Evolutionary conservation across 2,888 invertebrate genomes (phyloP), one percentile per base, ranked within the genome.

Genomic region (Phlogophora meticulosa): DNA sequence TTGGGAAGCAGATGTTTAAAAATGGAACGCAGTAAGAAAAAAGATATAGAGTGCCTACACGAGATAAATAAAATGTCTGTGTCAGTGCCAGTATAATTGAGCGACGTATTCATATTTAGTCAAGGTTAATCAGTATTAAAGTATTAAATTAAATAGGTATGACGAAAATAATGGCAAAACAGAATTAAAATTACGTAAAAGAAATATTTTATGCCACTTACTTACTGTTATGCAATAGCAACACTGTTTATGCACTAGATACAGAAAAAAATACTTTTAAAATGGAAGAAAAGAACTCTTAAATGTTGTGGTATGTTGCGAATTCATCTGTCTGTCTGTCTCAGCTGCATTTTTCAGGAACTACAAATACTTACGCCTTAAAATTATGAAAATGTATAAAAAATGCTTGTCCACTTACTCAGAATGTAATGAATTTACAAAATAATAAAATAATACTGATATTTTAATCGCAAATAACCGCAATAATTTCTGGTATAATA

Each of bases 161-260:
- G 38, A 38, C 13, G 34, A 34, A 40, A 43, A 24, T 20, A 62
- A 51, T 45, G 4, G 43, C 64, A 20, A 42, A 46, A 42, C 28
- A 2, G 52, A 63, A 48, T 46, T 24, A 40, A 10, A 40, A 34
- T 62, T 72, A 62, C 32, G 34, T 48, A 53, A 48, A 63, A 36
- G 9, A 63, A 42, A 42, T 46, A 28, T 45, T 20, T 34, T 36
- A 36, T 11, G 13, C 40, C 15, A 20, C 32, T 4, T 28, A 28
- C 28, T 5, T 4, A 36, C 15, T 34, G n/a, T 32, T 43, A 51
- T 32, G n/a, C 10, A 71, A 67, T 22, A 36, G 11, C 7, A 46
- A 70, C n/a, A 17, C 2, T 13, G n/a, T 17, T 22, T 22, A 36
- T 22, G 4, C 28, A 34, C 58, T n/a, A 59, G 11, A 34, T 58